A percentile compares a stretch with the other conserved stretches of the same genome.
phyloP scores from a whole-genome alignment of 2,797 vertebrate species.

The Tenualosa ilisha region DNA sequence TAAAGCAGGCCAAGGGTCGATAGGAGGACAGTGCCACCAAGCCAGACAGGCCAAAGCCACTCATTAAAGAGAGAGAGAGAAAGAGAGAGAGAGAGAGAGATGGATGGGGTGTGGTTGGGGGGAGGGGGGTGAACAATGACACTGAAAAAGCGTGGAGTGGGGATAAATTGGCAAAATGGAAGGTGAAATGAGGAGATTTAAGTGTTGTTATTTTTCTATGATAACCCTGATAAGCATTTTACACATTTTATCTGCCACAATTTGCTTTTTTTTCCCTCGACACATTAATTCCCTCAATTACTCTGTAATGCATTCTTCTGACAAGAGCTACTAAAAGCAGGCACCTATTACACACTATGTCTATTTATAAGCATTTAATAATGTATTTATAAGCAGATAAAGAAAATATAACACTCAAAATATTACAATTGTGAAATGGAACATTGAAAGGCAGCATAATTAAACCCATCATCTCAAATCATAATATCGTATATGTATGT shows the following conservation, averaged over 20 bases:
- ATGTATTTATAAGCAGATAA: conserved; percentile 21
- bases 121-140: neutral
- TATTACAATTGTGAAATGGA: neutral
- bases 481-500: too few species aligned
- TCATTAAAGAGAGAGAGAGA: conserved; percentile 30
- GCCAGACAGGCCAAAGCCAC: conserved; percentile 33
- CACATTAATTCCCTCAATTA: neutral
- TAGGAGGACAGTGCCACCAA: conserved; percentile 64
- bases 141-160: neutral
- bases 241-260: neutral
- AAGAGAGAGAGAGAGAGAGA: conserved; percentile 14
- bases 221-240: neutral
- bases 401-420: too few species aligned
- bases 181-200: neutral
- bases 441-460: neutral
- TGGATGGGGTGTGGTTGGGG: neutral
- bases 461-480: too few species aligned
- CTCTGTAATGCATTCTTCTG: neutral
- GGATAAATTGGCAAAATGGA: neutral
- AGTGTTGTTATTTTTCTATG: neutral
- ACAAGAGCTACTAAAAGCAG: neutral
- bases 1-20: conserved; percentile 80
- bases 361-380: conserved; percentile 23
- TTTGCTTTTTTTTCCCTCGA: neutral
- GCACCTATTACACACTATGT: neutral